Percentiles rank a stretch among this genome's conserved stretches.
Conservation (phyloP, 2,113 vertebrate species). For the Callocephalon fimbriatum region DNA sequence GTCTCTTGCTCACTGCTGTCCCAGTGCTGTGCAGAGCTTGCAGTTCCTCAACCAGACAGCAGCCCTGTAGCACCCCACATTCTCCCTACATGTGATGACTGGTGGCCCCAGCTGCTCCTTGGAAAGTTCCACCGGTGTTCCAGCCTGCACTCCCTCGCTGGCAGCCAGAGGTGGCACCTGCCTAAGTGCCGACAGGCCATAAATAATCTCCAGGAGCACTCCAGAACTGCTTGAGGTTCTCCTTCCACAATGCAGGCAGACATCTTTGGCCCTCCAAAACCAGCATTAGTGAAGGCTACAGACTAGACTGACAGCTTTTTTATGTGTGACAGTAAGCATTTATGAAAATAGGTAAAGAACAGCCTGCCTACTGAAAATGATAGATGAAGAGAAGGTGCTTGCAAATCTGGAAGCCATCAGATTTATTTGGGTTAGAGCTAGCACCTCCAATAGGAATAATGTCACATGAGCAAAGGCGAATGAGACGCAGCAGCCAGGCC, state of each 20-base stretch:
- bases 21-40: background rate
- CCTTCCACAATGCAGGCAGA: background rate
- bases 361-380: background rate
- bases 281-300: background rate
- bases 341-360: background rate
- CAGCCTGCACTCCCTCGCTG: rapidly evolving
- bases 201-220: background rate
- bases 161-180: background rate
- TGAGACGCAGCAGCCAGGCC: background rate
- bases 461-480: background rate
- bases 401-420: background rate
- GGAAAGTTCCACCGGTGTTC: background rate
- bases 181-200: background rate
- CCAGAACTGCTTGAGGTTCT: background rate
- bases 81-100: rapidly evolving
- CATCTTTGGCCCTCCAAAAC: background rate
- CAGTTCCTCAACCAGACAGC: background rate
- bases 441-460: background rate
- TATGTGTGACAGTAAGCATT: background rate
- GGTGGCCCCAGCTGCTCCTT: background rate
- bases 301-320: background rate
- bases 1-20: background rate
- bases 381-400: background rate
- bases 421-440: background rate
- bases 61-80: background rate